Percentiles rank a stretch among this genome's conserved stretches.
phyloP scores from a whole-genome alignment of 2,113 vertebrate species.

The Redunca redunca region DNA sequence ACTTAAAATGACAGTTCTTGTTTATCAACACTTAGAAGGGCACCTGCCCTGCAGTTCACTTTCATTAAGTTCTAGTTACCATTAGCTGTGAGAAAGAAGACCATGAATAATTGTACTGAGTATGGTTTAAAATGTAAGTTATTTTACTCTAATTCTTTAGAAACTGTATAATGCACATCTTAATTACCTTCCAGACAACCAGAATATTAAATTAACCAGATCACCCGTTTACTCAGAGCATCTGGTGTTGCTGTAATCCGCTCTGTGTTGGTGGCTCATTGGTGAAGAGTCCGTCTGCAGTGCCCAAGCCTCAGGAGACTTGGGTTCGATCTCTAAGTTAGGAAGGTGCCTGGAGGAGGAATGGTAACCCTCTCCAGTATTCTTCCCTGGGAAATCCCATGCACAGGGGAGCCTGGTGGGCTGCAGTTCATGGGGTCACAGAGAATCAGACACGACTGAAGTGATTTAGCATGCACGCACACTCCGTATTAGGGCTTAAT shows the following conservation, averaged over 20 bases:
- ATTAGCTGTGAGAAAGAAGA: not conserved
- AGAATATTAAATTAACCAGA: constrained; percentile 1
- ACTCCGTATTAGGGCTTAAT: not conserved
- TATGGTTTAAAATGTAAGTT: constrained; percentile 2
- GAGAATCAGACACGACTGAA: not conserved
- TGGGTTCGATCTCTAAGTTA: not conserved
- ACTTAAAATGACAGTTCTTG: not conserved
- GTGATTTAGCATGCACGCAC: not conserved
- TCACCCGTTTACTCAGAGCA: not conserved
- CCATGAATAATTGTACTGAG: not conserved
- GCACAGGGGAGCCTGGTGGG: not conserved
- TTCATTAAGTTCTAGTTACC: not conserved
- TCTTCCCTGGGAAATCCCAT: not conserved
- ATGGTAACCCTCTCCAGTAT: not conserved
- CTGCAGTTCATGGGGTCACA: not conserved
- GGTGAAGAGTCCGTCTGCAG: not conserved
- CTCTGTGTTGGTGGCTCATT: not conserved
- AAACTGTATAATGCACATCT: not conserved
- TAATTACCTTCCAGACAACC: not conserved
- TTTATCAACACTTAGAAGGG: not conserved
- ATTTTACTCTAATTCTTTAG: not conserved
- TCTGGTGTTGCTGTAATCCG: not conserved
- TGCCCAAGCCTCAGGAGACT: not conserved
- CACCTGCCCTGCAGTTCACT: not conserved
- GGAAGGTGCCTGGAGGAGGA: not conserved